phyloP scores from a whole-genome alignment of 1,140 invertebrate genomes.

The Halictus rubicundus region DNA sequence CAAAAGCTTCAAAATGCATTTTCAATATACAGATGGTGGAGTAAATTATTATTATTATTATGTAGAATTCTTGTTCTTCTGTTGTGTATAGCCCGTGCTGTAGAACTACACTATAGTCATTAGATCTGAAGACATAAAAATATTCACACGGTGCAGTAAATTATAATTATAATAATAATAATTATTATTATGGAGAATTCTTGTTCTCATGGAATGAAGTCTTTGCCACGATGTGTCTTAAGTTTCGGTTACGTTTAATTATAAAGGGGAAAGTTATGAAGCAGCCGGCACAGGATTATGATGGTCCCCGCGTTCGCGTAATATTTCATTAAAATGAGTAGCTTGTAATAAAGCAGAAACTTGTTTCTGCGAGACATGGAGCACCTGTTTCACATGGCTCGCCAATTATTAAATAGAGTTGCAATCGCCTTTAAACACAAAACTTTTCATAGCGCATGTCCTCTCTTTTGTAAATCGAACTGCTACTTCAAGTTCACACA shows the following conservation, averaged over 20 bases:
- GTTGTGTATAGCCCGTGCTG: too few relatives aligned
- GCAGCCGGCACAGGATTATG: background rate
- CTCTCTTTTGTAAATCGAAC: too few relatives aligned
- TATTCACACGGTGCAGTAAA: too few relatives aligned
- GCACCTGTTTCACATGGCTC: background rate
- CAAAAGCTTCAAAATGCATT: too few relatives aligned
- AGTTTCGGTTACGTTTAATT: background rate
- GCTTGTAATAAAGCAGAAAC: background rate
- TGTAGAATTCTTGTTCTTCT: background rate
- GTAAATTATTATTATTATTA: background rate
- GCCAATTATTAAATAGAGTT: constrained; percentile 6
- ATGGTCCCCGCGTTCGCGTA: background rate
- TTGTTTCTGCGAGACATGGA: too few relatives aligned
- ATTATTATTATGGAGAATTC: background rate
- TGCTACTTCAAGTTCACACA: too few relatives aligned
- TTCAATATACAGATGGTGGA: background rate
- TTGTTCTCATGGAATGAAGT: background rate
- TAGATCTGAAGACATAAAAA: too few relatives aligned
- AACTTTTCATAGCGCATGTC: too few relatives aligned
- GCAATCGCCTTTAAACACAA: too few relatives aligned
- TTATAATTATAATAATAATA: too few relatives aligned
- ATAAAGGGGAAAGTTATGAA: background rate
- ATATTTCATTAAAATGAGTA: background rate
- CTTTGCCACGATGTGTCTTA: background rate
- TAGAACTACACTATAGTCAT: too few relatives aligned